Conservation (phyloP, 2,888 invertebrate genomes). For the Tolmerus cingulatus region DNA sequence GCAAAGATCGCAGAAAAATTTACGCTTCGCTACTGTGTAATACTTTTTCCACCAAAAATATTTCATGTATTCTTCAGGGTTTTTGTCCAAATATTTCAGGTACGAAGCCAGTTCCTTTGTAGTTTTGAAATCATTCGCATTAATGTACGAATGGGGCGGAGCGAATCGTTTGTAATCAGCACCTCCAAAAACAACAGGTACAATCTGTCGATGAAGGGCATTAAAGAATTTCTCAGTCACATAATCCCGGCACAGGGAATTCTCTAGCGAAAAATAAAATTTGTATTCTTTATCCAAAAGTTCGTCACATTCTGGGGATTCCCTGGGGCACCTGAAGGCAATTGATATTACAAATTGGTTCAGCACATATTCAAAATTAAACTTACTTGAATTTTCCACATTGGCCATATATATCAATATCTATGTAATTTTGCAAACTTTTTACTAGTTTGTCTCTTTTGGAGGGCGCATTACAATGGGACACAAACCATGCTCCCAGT, state of each 20-base stretch:
- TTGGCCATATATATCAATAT: conserved; percentile 70
- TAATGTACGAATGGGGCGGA: conserved; percentile 71
- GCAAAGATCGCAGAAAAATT: conserved; percentile 59
- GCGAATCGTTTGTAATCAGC: conserved; percentile 69
- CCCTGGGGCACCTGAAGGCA: conserved; percentile 55
- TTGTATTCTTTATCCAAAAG: conserved; percentile 68
- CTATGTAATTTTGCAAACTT: conserved; percentile 67
- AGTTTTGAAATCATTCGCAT: conserved; percentile 70
- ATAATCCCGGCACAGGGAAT: conserved; percentile 74
- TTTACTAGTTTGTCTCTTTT: conserved; percentile 62
- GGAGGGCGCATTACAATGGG: conserved; percentile 65
- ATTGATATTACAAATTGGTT: neutral
- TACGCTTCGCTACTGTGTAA: conserved; percentile 61
- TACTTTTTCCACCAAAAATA: conserved; percentile 73
- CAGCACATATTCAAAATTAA: neutral
- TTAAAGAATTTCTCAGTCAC: conserved; percentile 70
- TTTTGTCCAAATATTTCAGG: conserved; percentile 60
- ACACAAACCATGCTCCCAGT: conserved; percentile 69
- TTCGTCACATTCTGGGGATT: conserved; percentile 58
- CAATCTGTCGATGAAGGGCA: conserved; percentile 60
- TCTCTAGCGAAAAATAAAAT: conserved; percentile 75
- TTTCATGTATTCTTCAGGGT: conserved; percentile 69
- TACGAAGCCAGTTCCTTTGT: conserved; percentile 68
- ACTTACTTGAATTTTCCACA: conserved; percentile 65
- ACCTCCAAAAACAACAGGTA: conserved; percentile 76